Evolutionary conservation across 2,888 invertebrate species (phyloP).

Genomic region (Poecilobothrus nobilitatus): DNA sequence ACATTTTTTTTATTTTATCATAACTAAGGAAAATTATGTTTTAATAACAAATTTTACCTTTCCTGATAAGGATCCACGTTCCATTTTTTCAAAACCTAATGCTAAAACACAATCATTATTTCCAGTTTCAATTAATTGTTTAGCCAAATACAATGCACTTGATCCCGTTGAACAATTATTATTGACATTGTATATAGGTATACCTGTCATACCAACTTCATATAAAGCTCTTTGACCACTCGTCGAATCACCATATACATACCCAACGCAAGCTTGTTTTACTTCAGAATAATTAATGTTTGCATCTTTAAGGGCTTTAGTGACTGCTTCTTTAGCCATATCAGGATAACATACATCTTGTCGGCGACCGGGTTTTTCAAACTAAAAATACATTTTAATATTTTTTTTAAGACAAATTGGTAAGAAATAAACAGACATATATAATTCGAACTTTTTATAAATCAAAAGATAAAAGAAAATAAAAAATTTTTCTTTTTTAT

Average conservation of each 20-base stretch:
- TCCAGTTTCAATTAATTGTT: conserved; percentile 86
- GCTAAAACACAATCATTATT: conserved; percentile 81
- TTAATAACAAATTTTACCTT: conserved; percentile 46
- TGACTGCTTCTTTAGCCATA: conserved; percentile 87
- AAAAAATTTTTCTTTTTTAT: conserved; percentile 7
- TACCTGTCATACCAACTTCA: conserved; percentile 90
- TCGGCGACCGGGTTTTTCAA: conserved; percentile 82
- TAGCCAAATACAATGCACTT: conserved; percentile 80
- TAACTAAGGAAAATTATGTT: background rate
- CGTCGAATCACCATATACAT: conserved; percentile 93
- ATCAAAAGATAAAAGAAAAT: background rate
- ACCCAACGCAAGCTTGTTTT: conserved; percentile 86
- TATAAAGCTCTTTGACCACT: conserved; percentile 92
- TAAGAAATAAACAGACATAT: background rate
- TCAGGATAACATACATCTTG: conserved; percentile 86
- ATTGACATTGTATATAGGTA: conserved; percentile 96
- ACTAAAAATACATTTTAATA: conserved; percentile 46
- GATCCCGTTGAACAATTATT: conserved; percentile 98
- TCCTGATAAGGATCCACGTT: conserved; percentile 73
- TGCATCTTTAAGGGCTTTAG: conserved; percentile 79
- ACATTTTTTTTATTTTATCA: background rate
- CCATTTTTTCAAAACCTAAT: conserved; percentile 98
- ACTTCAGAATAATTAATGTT: conserved; percentile 65
- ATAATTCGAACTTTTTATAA: background rate
- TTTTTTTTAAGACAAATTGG: background rate